Evolutionary conservation across 2,888 invertebrate species (phyloP).

Genomic region (Ephialtes manifestator): DNA sequence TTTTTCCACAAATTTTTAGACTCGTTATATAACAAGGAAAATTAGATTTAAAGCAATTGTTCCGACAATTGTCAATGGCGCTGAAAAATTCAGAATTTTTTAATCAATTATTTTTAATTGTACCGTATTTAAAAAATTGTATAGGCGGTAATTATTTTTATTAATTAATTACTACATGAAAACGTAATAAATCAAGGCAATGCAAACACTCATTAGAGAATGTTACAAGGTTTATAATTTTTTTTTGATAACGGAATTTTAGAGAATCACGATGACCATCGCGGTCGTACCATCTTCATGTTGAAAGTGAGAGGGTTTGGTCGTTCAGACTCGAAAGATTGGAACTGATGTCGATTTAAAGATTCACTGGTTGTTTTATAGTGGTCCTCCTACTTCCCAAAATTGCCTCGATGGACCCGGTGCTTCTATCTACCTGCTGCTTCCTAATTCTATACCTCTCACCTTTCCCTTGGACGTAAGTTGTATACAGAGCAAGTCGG

Average conservation of each 20-base stretch:
- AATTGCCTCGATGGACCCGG: slow-evolving; percentile 5
- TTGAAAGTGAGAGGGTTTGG: slow-evolving; percentile 42
- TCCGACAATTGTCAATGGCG: neutral
- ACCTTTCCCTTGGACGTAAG: slow-evolving; percentile 10
- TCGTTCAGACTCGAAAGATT: slow-evolving; percentile 50
- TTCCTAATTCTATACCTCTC: slow-evolving; percentile 2
- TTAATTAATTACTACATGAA: neutral
- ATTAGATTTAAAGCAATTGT: neutral
- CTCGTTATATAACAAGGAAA: neutral
- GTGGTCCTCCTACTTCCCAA: slow-evolving; percentile 56
- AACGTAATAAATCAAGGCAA: neutral
- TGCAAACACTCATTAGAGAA: neutral
- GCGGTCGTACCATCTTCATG: slow-evolving; percentile 54
- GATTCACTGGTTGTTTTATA: slow-evolving; percentile 59
- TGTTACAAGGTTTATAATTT: neutral
- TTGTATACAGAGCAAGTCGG: neutral
- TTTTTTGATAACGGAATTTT: neutral
- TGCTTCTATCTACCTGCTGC: slow-evolving; percentile 8
- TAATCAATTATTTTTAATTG: neutral
- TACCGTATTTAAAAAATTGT: neutral
- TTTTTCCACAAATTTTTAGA: neutral
- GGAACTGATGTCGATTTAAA: slow-evolving; percentile 56
- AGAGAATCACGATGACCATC: neutral
- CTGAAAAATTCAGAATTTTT: neutral
- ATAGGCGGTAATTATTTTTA: neutral